These are phyloP conservation scores for Dascillus cervinus DNA, from an alignment of 2,888 invertebrate species.

Conservation along the genomic window DNA sequence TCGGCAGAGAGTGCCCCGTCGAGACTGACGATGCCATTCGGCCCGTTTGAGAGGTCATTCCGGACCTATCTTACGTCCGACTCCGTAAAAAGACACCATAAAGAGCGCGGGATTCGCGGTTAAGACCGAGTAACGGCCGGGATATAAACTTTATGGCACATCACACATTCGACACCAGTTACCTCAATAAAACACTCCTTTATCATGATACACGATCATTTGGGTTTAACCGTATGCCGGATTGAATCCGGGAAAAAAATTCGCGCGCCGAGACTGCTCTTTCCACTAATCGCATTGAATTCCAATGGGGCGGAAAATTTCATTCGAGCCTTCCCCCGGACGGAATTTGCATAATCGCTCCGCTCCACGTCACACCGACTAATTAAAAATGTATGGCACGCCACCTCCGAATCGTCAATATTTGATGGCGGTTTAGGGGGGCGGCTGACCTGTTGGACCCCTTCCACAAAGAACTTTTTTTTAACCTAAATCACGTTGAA, in stretches of 20 bases:
- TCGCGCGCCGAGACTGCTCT: slow-evolving; percentile 24
- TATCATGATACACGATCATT: slow-evolving; percentile 26
- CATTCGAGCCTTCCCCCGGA: slow-evolving; percentile 32
- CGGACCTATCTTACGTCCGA: slow-evolving; percentile 36
- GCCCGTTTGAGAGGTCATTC: slow-evolving; percentile 39
- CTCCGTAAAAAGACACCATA: too few species aligned
- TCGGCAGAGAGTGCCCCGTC: slow-evolving; percentile 36
- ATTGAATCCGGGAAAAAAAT: too few species aligned
- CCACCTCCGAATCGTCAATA: slow-evolving; percentile 30
- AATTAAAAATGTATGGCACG: slow-evolving; percentile 41
- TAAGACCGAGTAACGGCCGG: slow-evolving; percentile 39
- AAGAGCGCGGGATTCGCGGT: slow-evolving; percentile 40
- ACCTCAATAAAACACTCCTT: slow-evolving; percentile 41
- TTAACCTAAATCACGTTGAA: too few species aligned
- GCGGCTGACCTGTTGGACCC: too few species aligned
- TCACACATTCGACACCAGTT: slow-evolving; percentile 43
- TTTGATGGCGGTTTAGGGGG: too few species aligned
- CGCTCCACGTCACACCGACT: slow-evolving; percentile 30
- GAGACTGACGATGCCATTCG: slow-evolving; percentile 34
- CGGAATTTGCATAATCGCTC: slow-evolving; percentile 39
- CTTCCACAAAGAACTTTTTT: too few species aligned
- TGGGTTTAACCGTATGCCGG: slow-evolving; percentile 19
- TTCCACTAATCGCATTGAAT: slow-evolving; percentile 38
- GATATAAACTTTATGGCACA: slow-evolving; percentile 43
- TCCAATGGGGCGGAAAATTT: slow-evolving; percentile 41